phyloP scores from a whole-genome alignment of 2,113 vertebrate genomes.

The Ochotona curzoniae region DNA sequence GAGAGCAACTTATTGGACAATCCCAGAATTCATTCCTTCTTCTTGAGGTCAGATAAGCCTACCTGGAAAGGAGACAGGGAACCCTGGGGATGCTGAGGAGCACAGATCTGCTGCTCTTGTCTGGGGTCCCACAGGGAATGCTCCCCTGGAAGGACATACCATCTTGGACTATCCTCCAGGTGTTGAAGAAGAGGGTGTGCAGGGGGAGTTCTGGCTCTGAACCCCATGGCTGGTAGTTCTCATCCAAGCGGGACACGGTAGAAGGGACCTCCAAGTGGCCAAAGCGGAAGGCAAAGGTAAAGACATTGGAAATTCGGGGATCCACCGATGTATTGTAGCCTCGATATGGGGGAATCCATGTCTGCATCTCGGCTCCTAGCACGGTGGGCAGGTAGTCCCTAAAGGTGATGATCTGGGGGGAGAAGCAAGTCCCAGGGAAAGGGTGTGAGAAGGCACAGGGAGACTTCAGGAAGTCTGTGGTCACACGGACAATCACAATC shows the following conservation, averaged over 20 bases:
- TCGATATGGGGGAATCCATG: constrained; percentile 84
- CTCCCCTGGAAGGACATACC: constrained; percentile 77
- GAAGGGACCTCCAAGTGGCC: constrained; percentile 91
- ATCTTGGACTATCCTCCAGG: constrained; percentile 90
- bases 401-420: constrained; percentile 88
- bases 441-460: background rate
- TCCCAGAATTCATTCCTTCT: constrained; percentile 16
- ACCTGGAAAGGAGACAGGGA: background rate
- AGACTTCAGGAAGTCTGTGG: background rate
- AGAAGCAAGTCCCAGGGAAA: background rate
- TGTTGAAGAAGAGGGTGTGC: constrained; percentile 89
- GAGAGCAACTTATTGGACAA: background rate
- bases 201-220: constrained; percentile 86
- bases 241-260: constrained; percentile 84
- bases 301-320: constrained; percentile 90
- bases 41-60: background rate
- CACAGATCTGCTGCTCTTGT: background rate
- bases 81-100: background rate
- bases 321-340: constrained; percentile 87
- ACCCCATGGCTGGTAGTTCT: constrained; percentile 81
- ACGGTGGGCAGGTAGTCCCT: constrained; percentile 89
- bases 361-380: constrained; percentile 80
- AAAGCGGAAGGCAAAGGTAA: constrained; percentile 91
- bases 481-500: background rate
- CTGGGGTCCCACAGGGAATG: background rate